Base-by-base conservation (phyloP, 2,888 invertebrate genomes). In the Phyto melanocephala region DNA sequence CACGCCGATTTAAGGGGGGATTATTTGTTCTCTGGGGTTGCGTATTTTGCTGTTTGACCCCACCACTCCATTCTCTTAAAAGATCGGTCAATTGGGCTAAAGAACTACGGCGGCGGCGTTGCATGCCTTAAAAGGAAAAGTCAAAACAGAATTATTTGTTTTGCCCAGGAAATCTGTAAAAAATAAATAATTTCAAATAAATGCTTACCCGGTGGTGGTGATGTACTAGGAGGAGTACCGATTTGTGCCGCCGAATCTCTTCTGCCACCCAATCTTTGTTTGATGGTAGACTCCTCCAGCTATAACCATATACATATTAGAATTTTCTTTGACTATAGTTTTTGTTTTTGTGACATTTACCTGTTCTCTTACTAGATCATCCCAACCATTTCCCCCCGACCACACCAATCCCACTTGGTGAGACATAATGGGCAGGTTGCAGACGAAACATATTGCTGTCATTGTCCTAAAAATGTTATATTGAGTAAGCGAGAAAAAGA, bases 381-480 rank as follows among this genome's bases (percentile, higher is more conserved):
- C 97, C 96, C 97, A 97, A 87, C 97, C 97, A 92, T 97, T 97
- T 90, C 96, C 97, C 67, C 97, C 97, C 89, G 96, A 96, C 97
- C 97, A 97, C 90, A 97, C 95, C 92, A 97, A 92, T 62, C 97
- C 97, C 89, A 97, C 97, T 94, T 98, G 98, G 92, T 98, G 97
- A 86, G 96, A 97, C 91, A 97, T 94, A 91, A 98, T 97, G 88
- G 98, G 97, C 90, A 97, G 94, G 92, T 98, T 97, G 95, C 98
- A 98, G 88, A 98, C 97, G 93, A 98, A 98, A 93, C 98, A 98
- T 93, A 97, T 95, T 91, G 97, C 95, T 90, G 96, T 96, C 96
- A 97, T 96, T 91, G 95, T 96, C 95, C 97, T 97, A 94, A 86
- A 92, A 90, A 87, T 84, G 37, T 28, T 8, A 42, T 54, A 17